Base-by-base conservation (phyloP, 2,888 invertebrate genomes). In the Leucozona laternaria region DNA sequence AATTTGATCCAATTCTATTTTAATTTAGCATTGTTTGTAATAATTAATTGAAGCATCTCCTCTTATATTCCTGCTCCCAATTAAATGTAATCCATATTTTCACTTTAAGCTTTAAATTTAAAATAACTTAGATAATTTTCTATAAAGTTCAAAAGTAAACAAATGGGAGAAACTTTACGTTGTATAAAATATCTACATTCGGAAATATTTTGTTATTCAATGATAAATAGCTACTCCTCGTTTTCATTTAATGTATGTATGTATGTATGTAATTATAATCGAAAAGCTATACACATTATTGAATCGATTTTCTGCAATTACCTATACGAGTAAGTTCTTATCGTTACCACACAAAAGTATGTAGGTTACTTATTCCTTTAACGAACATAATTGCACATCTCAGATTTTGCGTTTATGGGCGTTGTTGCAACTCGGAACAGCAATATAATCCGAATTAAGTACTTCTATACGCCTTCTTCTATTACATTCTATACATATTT, bases 381-480 rank as follows among this genome's bases (percentile, higher is more conserved):
- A 31, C 31, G 11, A 66, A 66, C 45, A 64, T 64, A 64, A 66
- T 48, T 48, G 48, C 31, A 66, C 64, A 66, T 66, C 45, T 66
- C 48, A 31, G 48, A 66, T 66, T 45, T 45, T 66, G 64, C 31
- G 64, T 66, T 66, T 66, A 66, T 66, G 48, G 45, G 64, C 64
- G 64, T 66, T 48, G 20, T 66, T 66, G 64, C 64, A 66, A 66
- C 31, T 48, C 48, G n/a, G 1, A 13, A 13, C 64, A 66, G 31
- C 64, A 66, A 66, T 66, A 48, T 48, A 66, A 66, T 48, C 31
- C 20, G 0, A 66, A 48, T 13, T 48, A 20, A 66, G 13, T 45
- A 64, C 48, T 43, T 28, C 15, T 60, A 48, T 20, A 60, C 37
- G 37, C 37, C 60, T 60, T 15, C 37, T 37, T 34, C 20, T 60